Conservation (phyloP, 2,888 invertebrate genomes). For the Idaea aversata region DNA sequence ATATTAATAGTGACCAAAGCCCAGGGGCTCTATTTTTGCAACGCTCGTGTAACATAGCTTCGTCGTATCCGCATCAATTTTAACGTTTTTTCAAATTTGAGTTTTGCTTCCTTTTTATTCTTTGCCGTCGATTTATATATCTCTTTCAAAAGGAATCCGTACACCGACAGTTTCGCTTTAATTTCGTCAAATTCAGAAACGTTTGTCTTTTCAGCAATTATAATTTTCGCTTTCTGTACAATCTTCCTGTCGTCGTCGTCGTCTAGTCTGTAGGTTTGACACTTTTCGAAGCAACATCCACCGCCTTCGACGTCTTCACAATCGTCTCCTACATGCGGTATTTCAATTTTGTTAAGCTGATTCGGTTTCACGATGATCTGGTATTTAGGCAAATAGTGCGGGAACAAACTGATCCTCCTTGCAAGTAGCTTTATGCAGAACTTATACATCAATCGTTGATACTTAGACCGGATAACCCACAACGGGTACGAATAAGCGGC, state of each 20-base stretch:
- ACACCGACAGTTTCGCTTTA: slow-evolving; percentile 54
- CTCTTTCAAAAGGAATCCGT: slow-evolving; percentile 57
- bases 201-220: slow-evolving; percentile 70
- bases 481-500: slow-evolving; percentile 70
- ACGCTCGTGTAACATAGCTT: no score
- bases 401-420: slow-evolving; percentile 83
- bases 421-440: slow-evolving; percentile 77
- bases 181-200: slow-evolving; percentile 67
- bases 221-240: slow-evolving; percentile 80
- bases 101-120: slow-evolving; percentile 13
- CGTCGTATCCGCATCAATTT: no score
- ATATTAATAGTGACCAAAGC: no score
- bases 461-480: slow-evolving; percentile 56
- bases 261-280: slow-evolving; percentile 79
- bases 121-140: slow-evolving; percentile 52
- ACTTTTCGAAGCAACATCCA: slow-evolving; percentile 65
- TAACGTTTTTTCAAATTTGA: no score
- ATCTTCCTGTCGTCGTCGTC: slow-evolving; percentile 75
- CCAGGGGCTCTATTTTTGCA: no score
- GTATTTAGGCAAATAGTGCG: slow-evolving; percentile 82
- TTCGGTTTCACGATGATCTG: slow-evolving; percentile 85
- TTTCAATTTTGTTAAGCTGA: slow-evolving; percentile 79
- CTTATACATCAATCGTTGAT: slow-evolving; percentile 27
- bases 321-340: slow-evolving; percentile 71
- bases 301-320: slow-evolving; percentile 62